Conservation (phyloP, 2,888 invertebrate species). For the Drosophila subsilvestris region DNA sequence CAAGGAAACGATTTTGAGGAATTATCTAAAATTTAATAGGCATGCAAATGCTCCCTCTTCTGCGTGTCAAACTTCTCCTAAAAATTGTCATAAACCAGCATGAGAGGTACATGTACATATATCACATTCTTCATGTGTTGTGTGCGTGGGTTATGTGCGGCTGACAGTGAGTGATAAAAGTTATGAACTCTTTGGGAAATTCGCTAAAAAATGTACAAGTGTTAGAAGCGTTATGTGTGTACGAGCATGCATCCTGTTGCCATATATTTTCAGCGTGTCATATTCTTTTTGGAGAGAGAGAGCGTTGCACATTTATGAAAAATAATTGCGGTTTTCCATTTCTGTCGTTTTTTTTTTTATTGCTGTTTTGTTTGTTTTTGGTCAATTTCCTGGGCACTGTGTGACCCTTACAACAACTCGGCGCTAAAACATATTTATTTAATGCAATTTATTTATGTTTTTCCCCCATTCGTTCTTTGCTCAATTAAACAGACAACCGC, state of each 20-base stretch:
- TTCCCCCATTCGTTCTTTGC: conserved; percentile 23
- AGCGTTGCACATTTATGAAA: conserved; percentile 23
- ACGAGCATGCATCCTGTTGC: conserved; percentile 3
- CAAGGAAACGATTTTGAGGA: neutral
- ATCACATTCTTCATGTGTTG: conserved; percentile 1
- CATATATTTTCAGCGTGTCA: neutral
- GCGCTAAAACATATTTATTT: conserved; percentile 31
- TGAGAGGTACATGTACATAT: neutral
- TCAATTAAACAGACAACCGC: conserved; percentile 32
- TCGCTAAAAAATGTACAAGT: conserved; percentile 38
- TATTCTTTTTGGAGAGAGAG: neutral
- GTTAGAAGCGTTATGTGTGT: conserved; percentile 22
- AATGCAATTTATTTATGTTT: conserved; percentile 45
- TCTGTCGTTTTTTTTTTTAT: neutral
- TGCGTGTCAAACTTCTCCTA: conserved; percentile 16
- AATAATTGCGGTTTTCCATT: conserved; percentile 42
- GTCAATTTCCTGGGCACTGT: neutral
- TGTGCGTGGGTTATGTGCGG: conserved; percentile 25
- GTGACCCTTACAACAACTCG: neutral
- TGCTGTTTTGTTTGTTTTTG: neutral
- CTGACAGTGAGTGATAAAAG: conserved; percentile 73
- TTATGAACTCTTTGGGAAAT: conserved; percentile 61
- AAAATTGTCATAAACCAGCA: neutral
- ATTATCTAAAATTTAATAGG: neutral
- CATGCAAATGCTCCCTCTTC: neutral